Evolutionary conservation across 2,888 invertebrate genomes (phyloP).

Genomic region (Drosophila helvetica): DNA sequence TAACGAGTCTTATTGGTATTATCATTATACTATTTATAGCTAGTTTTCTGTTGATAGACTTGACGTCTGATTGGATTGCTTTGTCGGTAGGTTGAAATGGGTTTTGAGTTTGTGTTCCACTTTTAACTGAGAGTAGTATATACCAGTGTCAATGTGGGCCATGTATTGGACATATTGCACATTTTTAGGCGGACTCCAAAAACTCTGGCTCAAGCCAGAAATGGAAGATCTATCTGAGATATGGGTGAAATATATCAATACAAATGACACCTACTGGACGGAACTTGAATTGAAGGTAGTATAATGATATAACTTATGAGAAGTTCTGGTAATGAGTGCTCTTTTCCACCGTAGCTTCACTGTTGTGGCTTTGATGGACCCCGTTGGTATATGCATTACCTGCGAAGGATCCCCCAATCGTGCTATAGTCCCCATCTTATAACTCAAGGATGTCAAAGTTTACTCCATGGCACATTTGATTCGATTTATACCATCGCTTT

Average conservation of each 20-base stretch:
- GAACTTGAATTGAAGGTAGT: conserved; percentile 20
- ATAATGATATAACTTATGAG: neutral
- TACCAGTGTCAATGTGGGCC: conserved; percentile 35
- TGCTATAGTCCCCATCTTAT: conserved; percentile 42
- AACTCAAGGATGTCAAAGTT: conserved; percentile 39
- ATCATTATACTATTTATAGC: conserved; percentile 23
- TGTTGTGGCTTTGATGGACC: conserved; percentile 58
- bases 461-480: neutral
- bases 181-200: neutral
- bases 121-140: conserved; percentile 23
- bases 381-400: conserved; percentile 38
- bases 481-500: conserved; percentile 4
- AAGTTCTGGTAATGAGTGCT: too few species aligned
- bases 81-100: conserved; percentile 37
- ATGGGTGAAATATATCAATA: conserved; percentile 30
- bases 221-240: neutral
- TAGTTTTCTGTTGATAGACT: conserved; percentile 20
- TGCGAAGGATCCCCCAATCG: conserved; percentile 24
- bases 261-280: conserved; percentile 32
- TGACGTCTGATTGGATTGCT: conserved; percentile 40
- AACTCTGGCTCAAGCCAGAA: neutral
- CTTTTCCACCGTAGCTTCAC: conserved; percentile 14
- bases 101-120: neutral
- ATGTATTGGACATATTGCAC: neutral
- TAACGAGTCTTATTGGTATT: conserved; percentile 25